These are phyloP conservation scores for Zeuzera pyrina DNA, from an alignment of 2,888 invertebrate genomes.

Conservation along the genomic window DNA sequence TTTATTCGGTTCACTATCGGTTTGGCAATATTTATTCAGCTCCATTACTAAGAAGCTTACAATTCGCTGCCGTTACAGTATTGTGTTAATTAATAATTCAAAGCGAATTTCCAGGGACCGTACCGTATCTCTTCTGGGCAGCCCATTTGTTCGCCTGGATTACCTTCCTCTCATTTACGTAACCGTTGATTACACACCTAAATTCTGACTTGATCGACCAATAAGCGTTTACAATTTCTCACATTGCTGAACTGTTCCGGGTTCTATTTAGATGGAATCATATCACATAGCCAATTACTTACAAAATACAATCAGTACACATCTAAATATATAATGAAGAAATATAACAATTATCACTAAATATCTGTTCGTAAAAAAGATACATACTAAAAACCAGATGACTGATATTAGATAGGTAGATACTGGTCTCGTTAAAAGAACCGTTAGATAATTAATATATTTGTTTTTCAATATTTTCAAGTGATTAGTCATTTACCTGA, in stretches of 20 bases:
- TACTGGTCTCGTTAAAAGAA: too few species aligned
- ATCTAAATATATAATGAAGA: too few species aligned
- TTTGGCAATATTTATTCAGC: constrained; percentile 54
- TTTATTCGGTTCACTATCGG: constrained; percentile 25
- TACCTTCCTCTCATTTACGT: constrained; percentile 31
- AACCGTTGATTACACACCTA: constrained; percentile 14
- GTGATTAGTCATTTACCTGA: too few species aligned
- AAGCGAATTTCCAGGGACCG: constrained; percentile 41
- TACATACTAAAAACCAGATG: too few species aligned
- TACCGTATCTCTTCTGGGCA: constrained; percentile 49
- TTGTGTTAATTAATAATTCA: constrained; percentile 61
- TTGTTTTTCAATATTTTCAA: too few species aligned
- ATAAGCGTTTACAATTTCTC: constrained; percentile 3
- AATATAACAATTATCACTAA: too few species aligned
- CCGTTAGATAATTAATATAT: too few species aligned
- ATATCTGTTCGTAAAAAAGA: too few species aligned
- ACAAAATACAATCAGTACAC: too few species aligned
- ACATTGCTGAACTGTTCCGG: neutral
- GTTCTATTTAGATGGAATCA: constrained; percentile 1
- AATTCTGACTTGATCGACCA: constrained; percentile 1
- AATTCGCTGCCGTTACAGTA: constrained; percentile 51
- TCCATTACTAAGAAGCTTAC: constrained; percentile 61
- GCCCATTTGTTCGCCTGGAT: constrained; percentile 43
- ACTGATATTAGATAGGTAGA: too few species aligned
- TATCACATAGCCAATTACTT: too few species aligned